phyloP scores from a whole-genome alignment of 1,140 invertebrate genomes.

The Tetragnatha versicolor region DNA sequence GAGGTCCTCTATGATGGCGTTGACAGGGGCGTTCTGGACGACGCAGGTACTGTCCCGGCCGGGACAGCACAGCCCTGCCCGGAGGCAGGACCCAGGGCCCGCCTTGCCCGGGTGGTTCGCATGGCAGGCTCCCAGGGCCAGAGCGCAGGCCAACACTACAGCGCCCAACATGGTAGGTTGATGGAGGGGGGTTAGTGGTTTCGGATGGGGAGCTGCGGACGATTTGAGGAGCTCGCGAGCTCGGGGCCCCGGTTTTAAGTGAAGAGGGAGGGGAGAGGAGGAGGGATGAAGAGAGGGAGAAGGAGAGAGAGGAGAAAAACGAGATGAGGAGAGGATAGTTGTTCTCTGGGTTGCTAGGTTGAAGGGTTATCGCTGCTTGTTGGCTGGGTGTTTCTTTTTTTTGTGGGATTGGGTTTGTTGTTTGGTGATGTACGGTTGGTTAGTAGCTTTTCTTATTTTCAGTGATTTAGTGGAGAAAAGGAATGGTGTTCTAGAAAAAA shows the following conservation, averaged over 20 bases:
- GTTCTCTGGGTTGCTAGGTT: no score
- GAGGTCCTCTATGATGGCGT: slow-evolving; percentile 80
- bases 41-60: slow-evolving; percentile 86
- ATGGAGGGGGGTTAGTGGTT: background rate
- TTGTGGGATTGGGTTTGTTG: no score
- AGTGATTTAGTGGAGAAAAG: no score
- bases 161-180: background rate
- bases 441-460: no score
- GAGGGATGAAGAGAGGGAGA: background rate
- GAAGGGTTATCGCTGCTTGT: no score
- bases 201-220: background rate
- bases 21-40: slow-evolving; percentile 81
- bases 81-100: slow-evolving; percentile 56
- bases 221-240: background rate
- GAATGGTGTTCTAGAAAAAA: no score
- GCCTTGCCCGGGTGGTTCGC: slow-evolving; percentile 11
- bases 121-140: slow-evolving; percentile 42
- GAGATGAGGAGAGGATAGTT: background rate
- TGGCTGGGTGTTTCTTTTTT: no score
- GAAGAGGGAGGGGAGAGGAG: background rate
- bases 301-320: background rate
- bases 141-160: background rate
- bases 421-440: no score
- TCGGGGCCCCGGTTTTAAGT: background rate
- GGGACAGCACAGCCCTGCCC: slow-evolving; percentile 63